A percentile compares a stretch with the other conserved stretches of the same genome.
Evolutionary conservation across 2,113 vertebrate genomes (phyloP).

Genomic region (Nerophis ophidion): DNA sequence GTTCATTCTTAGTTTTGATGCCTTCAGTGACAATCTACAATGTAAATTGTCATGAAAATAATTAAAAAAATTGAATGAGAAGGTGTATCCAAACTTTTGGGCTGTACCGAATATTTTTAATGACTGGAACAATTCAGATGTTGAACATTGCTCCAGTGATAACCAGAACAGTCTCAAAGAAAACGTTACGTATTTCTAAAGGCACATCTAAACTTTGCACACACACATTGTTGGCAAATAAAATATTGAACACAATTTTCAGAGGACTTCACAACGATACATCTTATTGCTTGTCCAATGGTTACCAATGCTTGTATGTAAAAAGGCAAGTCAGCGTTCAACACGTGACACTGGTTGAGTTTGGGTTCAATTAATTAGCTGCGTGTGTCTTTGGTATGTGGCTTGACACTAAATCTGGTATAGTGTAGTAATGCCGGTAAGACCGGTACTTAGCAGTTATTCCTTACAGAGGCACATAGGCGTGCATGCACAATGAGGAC

Average conservation of each 20-base stretch:
- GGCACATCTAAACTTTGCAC: conserved; percentile 38
- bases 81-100: too few species aligned
- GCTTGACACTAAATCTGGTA: conserved; percentile 2
- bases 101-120: background rate
- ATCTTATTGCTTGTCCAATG: conserved; percentile 33
- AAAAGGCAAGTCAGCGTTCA: background rate
- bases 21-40: too few species aligned
- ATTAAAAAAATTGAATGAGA: too few species aligned
- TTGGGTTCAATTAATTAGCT: background rate
- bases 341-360: background rate
- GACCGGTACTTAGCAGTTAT: conserved; percentile 2
- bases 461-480: conserved; percentile 11
- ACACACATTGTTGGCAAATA: conserved; percentile 34
- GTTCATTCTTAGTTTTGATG: too few species aligned
- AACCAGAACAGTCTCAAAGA: conserved; percentile 14
- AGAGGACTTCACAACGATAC: conserved; percentile 42
- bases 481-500: conserved; percentile 15
- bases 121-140: background rate
- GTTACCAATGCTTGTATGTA: conserved; percentile 6
- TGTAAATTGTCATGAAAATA: too few species aligned
- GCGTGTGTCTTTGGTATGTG: conserved; percentile 42
- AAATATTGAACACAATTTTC: conserved; percentile 30
- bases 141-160: background rate
- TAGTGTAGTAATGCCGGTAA: conserved; percentile 7
- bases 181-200: conserved; percentile 21